Base-by-base conservation (phyloP, 2,113 vertebrate species). In the Ariopsis seemanni region DNA sequence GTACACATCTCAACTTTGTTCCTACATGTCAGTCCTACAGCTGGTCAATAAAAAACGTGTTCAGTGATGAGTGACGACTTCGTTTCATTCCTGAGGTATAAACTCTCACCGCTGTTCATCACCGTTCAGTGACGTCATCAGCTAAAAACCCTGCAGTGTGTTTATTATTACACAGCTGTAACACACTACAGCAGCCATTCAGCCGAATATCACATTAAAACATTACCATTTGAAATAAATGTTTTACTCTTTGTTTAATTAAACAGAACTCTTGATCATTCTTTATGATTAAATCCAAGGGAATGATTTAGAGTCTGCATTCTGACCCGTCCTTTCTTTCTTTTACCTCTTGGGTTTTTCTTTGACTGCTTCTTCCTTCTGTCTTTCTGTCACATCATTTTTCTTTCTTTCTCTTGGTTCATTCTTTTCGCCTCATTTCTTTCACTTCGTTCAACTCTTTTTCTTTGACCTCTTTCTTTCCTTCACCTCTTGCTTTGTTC, bases 41-140 rank as follows among this genome's bases (percentile, higher is more conserved):
- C 53, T 87, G 74, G 50, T 82, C 67, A 88, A 86, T 89, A 87
- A 89, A 87, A 89, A 82, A 74, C 63, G 11, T 34, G 77, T 89
- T 81, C 27, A 17, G 58, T 87, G 0, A 20, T 62, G 69, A 17
- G 58, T 87, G 0, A 20, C 62, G 69, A 50, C 27, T 88, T 14
- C 67, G 9, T 84, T 62, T 72, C 30, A 17, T 69, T 30, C 5
- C 63, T 14, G 63, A 10, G 60, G 57, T 18, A 5, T 20, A 10
- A 9, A 25, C 5, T 20, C 60, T 18, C 11, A 7, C 2, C 9
- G 62, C 2, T 27, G 9, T 11, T 63, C 62, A 10, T 63, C 58
- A 18, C 5, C 4, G 4, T 5, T 53, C 52, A 57, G 55, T 5
- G 17, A 60, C 58, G 58, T 18, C 62, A n/a, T n/a, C 62, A 22